Evolutionary conservation across 2,888 invertebrate genomes (phyloP), one percentile per base, ranked within the genome.

Genomic region (Venustoraphidia nigricollis): DNA sequence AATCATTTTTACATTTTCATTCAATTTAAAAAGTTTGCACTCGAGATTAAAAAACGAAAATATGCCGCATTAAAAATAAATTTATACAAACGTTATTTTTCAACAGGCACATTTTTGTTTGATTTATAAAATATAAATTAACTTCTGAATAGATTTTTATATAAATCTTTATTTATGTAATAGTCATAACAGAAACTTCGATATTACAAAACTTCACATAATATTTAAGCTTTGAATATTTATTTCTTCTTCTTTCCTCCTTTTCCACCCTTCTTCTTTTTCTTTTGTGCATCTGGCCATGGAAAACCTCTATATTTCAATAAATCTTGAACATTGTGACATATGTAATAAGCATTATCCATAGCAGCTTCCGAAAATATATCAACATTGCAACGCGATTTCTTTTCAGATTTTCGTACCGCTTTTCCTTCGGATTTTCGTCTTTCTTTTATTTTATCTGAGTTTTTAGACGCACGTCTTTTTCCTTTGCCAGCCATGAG

Each of bases 271-370:
- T 86, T 87, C 64, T 86, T 88, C 66, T 90, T 91, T 65, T 89
- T 90, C 67, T 88, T 89, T 57, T 83, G 83, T 8, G 80, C 85
- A 53, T 88, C 89, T 0, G 89, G 86, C 79, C 92, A 92, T 35
- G 85, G 83, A 64, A 93, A 94, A 1, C 94, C 94, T 54, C 93
- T 73, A 38, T 83, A 83, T 57, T 80, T 81, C 10, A 94, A 67
- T 9, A 93, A 74, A 60, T 93, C 92, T 66, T 91, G 91, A 1
- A 92, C 84, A 62, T 91, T 92, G 61, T 94, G 94, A 56, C 93
- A 93, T 1, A 87, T 89, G 60, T 88, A 89, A 63, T 94, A 93
- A 0, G 93, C 90, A 60, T 94, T 94, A 54, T 90, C 85, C 89
- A 94, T 92, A 0, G 91, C 92, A 3, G 85, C 82, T 56, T 89